Evolutionary conservation across 1,140 invertebrate genomes (phyloP), one percentile per base, ranked within the genome.

Genomic region (Caerostris darwini): DNA sequence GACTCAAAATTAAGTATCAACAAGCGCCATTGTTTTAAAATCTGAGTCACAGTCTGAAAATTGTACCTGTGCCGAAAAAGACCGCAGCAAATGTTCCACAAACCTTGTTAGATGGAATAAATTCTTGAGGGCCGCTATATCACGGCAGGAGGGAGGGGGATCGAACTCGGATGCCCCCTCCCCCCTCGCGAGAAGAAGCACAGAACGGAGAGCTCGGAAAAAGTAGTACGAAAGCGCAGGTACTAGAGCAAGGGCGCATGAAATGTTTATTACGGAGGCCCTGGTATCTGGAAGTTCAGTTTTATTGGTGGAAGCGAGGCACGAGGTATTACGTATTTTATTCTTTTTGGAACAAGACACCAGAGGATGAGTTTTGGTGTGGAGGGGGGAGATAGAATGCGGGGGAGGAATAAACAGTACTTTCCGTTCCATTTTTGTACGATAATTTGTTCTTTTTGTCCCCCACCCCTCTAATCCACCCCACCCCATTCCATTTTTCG

Each of bases 41-140:
- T 83, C 82, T 58, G 82, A 83, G 57, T 17, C 71, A 14, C 17
- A 83, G 53, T 19, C 82, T 12, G 34, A 10, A 83, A 83, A 83
- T 83, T 56, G 82, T 56, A 57, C 54, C 14, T 12, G 71, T 12
- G 82, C 14, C n/a, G 53, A 3, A 58, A 10, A 34, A 34, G 34
- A 83, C 10, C 3, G 5, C 82, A 8, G 5, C 81, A n/a, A 56
- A 83, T 58, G 54, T 54, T 58, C 82, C 82, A 3, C 82, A 83
- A 83, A 83, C 82, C 82, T 83, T 83, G 82, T 83, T 83, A 83
- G 54, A 56, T 10, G 56, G 54, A 83, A 83, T 83, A 83, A 83
- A 83, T 83, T 83, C 82, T 83, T 83, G 57, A 83, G 54, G 54
- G n/a, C 6, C 56, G 54, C 19, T 58, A 58, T 58, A 83, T 56